Conservation (phyloP, 2,888 invertebrate species). For the Chrysolina haemoptera region DNA sequence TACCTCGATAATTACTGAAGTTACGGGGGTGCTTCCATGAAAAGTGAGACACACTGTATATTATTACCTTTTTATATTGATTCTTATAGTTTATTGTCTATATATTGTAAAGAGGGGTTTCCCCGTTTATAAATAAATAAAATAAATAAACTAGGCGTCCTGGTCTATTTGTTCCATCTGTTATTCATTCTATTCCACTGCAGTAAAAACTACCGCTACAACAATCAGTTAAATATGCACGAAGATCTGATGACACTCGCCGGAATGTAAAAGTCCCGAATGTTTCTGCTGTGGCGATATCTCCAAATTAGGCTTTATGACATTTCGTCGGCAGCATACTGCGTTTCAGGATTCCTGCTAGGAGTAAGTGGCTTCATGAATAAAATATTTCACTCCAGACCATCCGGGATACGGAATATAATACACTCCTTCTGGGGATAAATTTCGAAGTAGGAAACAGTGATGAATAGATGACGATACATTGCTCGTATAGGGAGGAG, state of each 20-base stretch:
- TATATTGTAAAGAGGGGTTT: too few species aligned
- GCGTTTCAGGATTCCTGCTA: not conserved
- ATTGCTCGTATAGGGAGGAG: not conserved
- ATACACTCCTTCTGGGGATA: not conserved
- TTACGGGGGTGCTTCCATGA: too few species aligned
- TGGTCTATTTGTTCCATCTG: not conserved
- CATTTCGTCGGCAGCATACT: slow-evolving; percentile 15
- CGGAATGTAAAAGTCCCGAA: slow-evolving; percentile 18
- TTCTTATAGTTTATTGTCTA: too few species aligned
- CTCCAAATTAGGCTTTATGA: slow-evolving; percentile 15
- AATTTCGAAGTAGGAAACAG: not conserved
- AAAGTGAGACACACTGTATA: too few species aligned
- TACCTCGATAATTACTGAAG: too few species aligned
- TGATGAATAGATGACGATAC: not conserved
- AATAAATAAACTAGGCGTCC: not conserved
- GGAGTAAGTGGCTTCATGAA: slow-evolving; percentile 10
- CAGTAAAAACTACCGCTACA: not conserved
- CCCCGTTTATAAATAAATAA: too few species aligned
- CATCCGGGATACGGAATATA: not conserved
- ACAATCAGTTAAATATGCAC: not conserved
- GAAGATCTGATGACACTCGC: slow-evolving; percentile 16
- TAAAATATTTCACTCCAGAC: slow-evolving; percentile 6
- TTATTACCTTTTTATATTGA: too few species aligned
- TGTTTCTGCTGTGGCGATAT: slow-evolving; percentile 15
- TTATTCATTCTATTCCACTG: slow-evolving; percentile 4